These are phyloP conservation scores for Ptychochromis oligacanthus DNA, from an alignment of 2,113 vertebrate genomes.

Conservation along the genomic window DNA sequence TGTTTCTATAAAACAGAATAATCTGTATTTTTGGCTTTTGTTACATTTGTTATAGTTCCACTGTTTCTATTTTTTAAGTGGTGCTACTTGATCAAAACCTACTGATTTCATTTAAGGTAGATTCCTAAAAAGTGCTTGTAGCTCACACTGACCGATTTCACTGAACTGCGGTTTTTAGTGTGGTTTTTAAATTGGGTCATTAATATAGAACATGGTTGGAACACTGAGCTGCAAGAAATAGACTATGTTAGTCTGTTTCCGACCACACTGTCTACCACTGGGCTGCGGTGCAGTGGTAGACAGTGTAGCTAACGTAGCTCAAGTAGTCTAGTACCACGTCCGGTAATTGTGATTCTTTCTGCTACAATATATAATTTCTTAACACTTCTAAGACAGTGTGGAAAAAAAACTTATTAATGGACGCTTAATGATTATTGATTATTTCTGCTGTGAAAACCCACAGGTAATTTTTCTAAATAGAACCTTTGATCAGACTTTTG, in stretches of 20 bases:
- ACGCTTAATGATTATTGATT: neutral
- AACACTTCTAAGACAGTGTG: neutral
- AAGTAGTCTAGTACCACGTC: neutral
- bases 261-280: neutral
- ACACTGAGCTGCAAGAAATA: neutral
- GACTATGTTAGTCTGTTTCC: neutral
- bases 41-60: neutral
- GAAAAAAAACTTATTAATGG: too few species aligned
- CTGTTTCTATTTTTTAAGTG: neutral
- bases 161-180: neutral
- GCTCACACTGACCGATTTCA: neutral
- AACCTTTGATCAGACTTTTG: neutral
- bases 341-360: neutral
- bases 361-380: neutral
- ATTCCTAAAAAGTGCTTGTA: neutral
- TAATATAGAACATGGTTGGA: neutral
- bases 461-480: neutral
- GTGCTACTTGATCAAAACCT: too few species aligned
- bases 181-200: too few species aligned
- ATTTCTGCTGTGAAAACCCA: neutral
- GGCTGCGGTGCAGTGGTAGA: neutral
- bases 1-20: neutral
- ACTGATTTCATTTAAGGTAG: neutral
- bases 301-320: neutral
- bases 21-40: neutral